Conservation (phyloP, 2,797 vertebrate species). For the Neomorphus geoffroyi region DNA sequence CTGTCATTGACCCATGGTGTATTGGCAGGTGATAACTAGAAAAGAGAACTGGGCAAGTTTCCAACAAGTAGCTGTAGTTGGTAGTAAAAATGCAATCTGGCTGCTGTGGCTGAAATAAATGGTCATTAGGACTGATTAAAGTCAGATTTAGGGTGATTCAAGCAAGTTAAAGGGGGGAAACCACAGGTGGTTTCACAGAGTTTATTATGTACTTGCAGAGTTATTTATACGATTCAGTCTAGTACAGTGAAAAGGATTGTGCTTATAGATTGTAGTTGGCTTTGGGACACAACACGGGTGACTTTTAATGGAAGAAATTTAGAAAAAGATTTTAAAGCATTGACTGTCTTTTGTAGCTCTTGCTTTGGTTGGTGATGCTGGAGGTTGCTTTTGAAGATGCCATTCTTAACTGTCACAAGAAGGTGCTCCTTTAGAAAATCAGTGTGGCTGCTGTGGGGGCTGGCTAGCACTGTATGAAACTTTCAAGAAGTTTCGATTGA, state of each 20-base stretch:
- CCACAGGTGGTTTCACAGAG: conserved; percentile 59
- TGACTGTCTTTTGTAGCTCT: not conserved
- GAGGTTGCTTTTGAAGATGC: not conserved
- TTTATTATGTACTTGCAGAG: conserved; percentile 57
- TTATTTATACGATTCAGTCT: conserved; percentile 53
- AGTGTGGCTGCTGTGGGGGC: not conserved
- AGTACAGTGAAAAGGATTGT: conserved; percentile 3
- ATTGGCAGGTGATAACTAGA: conserved; percentile 66
- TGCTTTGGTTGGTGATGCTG: not conserved
- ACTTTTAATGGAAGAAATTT: not conserved
- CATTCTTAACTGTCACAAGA: not conserved
- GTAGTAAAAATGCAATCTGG: conserved; percentile 67
- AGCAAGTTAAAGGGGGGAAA: conserved; percentile 66
- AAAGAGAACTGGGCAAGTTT: conserved; percentile 59
- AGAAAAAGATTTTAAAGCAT: not conserved
- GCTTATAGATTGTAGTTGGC: not conserved
- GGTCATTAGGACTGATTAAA: conserved; percentile 78
- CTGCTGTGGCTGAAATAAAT: conserved; percentile 68
- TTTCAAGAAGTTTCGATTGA: not conserved
- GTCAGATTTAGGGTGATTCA: conserved; percentile 73
- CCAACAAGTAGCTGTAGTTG: conserved; percentile 65
- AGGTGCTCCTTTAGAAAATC: not conserved
- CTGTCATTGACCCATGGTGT: conserved; percentile 19
- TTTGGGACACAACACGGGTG: conserved; percentile 5
- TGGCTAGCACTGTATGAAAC: not conserved